Percentiles rank a stretch among this genome's conserved stretches.
Conservation (phyloP, 1,140 invertebrate species). For the Tetraneura akinire region DNA sequence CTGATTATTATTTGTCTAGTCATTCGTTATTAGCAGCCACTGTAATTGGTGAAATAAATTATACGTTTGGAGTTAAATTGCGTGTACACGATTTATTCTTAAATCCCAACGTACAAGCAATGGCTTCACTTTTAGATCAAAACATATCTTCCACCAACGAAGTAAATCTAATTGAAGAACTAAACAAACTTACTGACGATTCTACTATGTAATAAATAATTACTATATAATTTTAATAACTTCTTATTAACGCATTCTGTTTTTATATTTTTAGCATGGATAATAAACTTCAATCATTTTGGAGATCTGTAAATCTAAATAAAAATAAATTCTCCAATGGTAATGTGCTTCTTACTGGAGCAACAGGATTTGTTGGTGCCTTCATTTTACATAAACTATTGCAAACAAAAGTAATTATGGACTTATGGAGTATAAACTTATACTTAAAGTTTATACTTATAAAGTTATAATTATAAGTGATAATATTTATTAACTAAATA, state of each 20-base stretch:
- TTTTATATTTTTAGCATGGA: conserved; percentile 51
- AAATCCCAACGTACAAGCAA: conserved; percentile 54
- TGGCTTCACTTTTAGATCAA: conserved; percentile 53
- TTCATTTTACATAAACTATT: conserved; percentile 60
- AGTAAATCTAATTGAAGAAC: conserved; percentile 46
- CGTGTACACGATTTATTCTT: conserved; percentile 53
- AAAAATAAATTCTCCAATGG: conserved; percentile 53
- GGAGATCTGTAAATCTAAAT: conserved; percentile 54
- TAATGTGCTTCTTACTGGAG: conserved; percentile 60
- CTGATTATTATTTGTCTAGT: conserved; percentile 48
- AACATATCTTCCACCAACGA: conserved; percentile 23
- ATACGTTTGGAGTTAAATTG: conserved; percentile 52
- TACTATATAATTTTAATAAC: not conserved
- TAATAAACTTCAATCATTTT: conserved; percentile 53
- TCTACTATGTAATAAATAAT: conserved; percentile 22
- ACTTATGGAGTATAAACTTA: too few relatives aligned
- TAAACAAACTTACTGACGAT: conserved; percentile 33
- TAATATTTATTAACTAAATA: not conserved
- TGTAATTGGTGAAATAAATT: conserved; percentile 59
- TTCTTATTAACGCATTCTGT: not conserved
- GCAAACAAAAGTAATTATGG: conserved; percentile 58
- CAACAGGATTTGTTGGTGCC: conserved; percentile 61
- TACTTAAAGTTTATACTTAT: too few relatives aligned
- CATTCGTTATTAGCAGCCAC: conserved; percentile 63
- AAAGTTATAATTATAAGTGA: not conserved